Base-by-base conservation (phyloP, 2,113 vertebrate genomes). In the Murina feae region DNA sequence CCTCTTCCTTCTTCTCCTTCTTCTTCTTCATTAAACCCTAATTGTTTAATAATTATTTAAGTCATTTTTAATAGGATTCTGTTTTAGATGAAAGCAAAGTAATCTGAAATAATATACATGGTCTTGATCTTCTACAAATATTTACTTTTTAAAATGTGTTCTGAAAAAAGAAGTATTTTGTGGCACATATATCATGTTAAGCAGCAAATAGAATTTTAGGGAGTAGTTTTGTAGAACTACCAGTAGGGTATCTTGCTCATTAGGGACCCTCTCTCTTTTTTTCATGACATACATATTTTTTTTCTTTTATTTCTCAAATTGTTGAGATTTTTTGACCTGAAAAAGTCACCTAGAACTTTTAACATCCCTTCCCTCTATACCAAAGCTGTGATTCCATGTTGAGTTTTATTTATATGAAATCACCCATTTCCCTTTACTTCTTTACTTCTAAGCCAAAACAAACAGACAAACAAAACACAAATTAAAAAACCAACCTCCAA, bases 81-180 rank as follows among this genome's bases (percentile, higher is more conserved):
- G 30, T 90, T 49, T 78, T 86, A 51, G 28, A 44, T 90, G n/a
- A 95, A 92, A 94, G 13, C 37, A 83, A n/a, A 82, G 49, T 69
- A 60, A 74, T 76, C 42, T 18, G 42, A 72, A 71, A 60, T 65
- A 39, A 58, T 58, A 35, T 11, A 68, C 4, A 49, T 65, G 17
- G 35, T 60, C 32, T 92, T 39, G 75, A 14, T 72, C 49, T 69
- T 68, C 49, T 5, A 85, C 25, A 81, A 89, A 71, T 55, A 7
- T 86, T 69, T 75, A n/a, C 42, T 32, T 72, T 63, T 79, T 47
- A 51, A 53, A 76, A 53, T 58, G 44, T 5, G 6, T 86, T 71
- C 37, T 82, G 47, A 28, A 35, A 44, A n/a, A 55, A 20, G 28
- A 72, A 72, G 9, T 55, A 53, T 75, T 96, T 83, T 71, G 9